Base-by-base conservation (phyloP, 2,888 invertebrate genomes). In the Acanthoscelides obtectus region DNA sequence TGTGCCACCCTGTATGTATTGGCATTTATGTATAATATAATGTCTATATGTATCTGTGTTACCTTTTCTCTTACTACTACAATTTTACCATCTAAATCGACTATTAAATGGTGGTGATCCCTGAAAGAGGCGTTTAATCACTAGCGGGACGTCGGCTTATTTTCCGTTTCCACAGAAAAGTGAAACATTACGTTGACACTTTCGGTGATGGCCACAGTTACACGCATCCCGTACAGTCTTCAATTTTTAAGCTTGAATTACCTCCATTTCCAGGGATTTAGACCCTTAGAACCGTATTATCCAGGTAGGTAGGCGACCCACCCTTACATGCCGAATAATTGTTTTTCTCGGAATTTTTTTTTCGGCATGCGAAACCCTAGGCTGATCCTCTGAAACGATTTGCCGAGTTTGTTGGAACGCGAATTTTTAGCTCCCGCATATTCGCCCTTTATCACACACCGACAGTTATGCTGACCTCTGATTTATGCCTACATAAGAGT, bases 341-440 rank as follows among this genome's bases (percentile, higher is more conserved):
- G 77, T 78, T 77, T 79, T 81, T 80, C 80, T 75, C 64, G 75
- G 80, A 80, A 80, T 69, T 77, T 66, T 66, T 66, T 66, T 45
- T 45, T n/a, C 17, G 45, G 45, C 17, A 45, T 45, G 45, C 45
- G 45, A 45, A 45, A 45, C 45, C 45, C 12, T 45, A 17, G 17
- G 45, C 5, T 45, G 3, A 12, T 12, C 5, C 45, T 12, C 5
- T 45, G 45, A 12, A 45, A 45, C 45, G 45, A 45, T 45, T 45
- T 17, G 1, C 12, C 17, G 17, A 45, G 45, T 45, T 45, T 45
- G 45, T 45, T 45, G 45, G 17, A 45, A 45, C 12, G 45, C 45
- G 45, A 6, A 45, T 45, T 45, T 45, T 45, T 12, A 45, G 45
- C 17, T 17, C 17, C 45, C 45, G 6, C 5, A 1, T 3, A 25